Evolutionary conservation across 2,797 vertebrate species (phyloP).

Genomic region (Pseudomugil gertrudae): DNA sequence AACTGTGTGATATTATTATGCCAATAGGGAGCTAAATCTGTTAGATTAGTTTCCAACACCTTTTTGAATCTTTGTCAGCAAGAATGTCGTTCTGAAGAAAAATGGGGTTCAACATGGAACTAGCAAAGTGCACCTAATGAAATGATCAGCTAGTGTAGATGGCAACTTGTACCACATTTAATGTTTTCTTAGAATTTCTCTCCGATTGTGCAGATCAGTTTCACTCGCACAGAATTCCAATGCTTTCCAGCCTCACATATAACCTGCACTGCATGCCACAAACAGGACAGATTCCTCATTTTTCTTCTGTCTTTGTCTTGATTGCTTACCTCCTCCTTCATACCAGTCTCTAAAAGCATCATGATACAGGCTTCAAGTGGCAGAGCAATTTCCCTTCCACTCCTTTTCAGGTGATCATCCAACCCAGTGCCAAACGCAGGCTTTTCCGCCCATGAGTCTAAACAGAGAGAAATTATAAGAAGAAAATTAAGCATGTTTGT

Average conservation of each 20-base stretch:
- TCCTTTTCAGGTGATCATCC: slow-evolving; percentile 96
- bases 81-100: no score
- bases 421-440: slow-evolving; percentile 93
- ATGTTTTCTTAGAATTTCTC: neutral
- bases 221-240: neutral
- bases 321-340: slow-evolving; percentile 93
- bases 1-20: slow-evolving; percentile 39
- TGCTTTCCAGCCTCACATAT: neutral
- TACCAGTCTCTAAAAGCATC: slow-evolving; percentile 97
- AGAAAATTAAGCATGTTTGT: neutral
- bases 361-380: slow-evolving; percentile 96
- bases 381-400: slow-evolving; percentile 91
- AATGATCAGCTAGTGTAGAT: no score
- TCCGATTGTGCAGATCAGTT: neutral
- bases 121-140: no score
- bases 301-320: neutral
- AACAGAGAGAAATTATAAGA: slow-evolving; percentile 18
- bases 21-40: neutral
- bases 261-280: neutral
- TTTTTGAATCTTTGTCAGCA: no score
- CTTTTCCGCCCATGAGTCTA: slow-evolving; percentile 97
- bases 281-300: neutral
- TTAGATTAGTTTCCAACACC: no score
- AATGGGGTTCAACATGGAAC: no score
- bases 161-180: neutral